Evolutionary conservation across 1,140 invertebrate species (phyloP).

Genomic region (Bacillus rossius): DNA sequence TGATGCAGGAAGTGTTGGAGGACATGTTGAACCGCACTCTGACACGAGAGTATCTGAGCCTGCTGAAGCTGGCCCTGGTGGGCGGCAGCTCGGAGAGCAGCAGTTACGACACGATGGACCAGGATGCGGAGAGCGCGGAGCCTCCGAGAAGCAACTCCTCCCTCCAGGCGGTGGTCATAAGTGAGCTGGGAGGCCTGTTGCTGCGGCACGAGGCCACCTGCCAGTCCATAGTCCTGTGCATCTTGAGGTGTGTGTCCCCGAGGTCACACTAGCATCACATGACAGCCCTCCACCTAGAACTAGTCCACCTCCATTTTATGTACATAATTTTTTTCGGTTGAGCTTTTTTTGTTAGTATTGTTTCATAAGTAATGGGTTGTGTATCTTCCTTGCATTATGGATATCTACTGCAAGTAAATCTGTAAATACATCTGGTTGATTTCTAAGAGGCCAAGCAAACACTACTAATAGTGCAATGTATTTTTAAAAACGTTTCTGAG

Average conservation of each 20-base stretch:
- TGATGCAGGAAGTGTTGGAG: constrained; percentile 67
- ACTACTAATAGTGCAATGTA: no score
- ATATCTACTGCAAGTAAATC: no score
- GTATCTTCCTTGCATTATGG: no score
- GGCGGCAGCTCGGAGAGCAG: constrained; percentile 36
- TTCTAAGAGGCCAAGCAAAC: no score
- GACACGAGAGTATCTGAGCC: constrained; percentile 82
- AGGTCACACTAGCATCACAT: no score
- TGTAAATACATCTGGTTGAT: no score
- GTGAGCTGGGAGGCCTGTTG: constrained; percentile 64
- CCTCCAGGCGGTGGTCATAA: constrained; percentile 56
- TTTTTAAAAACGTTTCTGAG: no score
- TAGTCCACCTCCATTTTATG: no score
- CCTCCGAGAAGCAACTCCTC: background rate
- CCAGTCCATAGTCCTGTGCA: constrained; percentile 55
- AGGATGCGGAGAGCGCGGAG: constrained; percentile 13
- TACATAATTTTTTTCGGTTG: no score
- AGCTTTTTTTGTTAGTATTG: no score
- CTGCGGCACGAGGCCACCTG: constrained; percentile 57
- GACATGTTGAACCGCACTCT: constrained; percentile 81
- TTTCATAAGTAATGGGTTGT: no score
- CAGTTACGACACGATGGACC: constrained; percentile 17
- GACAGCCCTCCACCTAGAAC: no score
- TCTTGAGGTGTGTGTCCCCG: constrained; percentile 47
- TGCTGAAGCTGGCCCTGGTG: constrained; percentile 63